Evolutionary conservation across 1,140 invertebrate genomes (phyloP).

Genomic region (Penaeus chinensis): DNA sequence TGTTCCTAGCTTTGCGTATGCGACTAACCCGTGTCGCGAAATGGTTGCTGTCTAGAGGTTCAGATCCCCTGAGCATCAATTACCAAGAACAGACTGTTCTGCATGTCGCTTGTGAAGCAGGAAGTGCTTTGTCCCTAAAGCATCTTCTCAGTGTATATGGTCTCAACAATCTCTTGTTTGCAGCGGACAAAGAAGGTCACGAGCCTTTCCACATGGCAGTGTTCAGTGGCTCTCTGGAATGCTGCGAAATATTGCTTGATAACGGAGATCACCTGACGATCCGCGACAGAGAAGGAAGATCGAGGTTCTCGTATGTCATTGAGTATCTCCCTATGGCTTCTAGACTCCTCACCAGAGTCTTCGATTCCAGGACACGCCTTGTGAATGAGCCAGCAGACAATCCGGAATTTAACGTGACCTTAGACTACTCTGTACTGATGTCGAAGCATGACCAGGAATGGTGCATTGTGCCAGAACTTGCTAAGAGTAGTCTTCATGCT

Average conservation of each 20-base stretch:
- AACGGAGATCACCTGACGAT: slow-evolving; percentile 51
- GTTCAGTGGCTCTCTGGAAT: slow-evolving; percentile 43
- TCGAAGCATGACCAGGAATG: slow-evolving; percentile 27
- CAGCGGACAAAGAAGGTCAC: slow-evolving; percentile 16
- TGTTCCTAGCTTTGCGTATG: slow-evolving; percentile 31
- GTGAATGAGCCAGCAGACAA: slow-evolving; percentile 18
- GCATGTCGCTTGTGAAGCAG: slow-evolving; percentile 3
- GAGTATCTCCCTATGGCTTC: slow-evolving; percentile 45
- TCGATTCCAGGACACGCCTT: slow-evolving; percentile 17
- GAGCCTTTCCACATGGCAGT: slow-evolving; percentile 42
- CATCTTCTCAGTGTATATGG: slow-evolving; percentile 15
- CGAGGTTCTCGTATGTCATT: slow-evolving; percentile 34
- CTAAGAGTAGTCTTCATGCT: slow-evolving; percentile 10
- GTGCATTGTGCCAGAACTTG: slow-evolving; percentile 42
- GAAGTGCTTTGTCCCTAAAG: slow-evolving; percentile 32
- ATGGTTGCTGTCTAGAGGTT: slow-evolving; percentile 23
- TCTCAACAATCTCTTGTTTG: neutral
- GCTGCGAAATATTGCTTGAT: slow-evolving; percentile 38
- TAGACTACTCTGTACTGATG: slow-evolving; percentile 40
- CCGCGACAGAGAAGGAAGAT: slow-evolving; percentile 17
- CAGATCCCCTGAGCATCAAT: slow-evolving; percentile 1
- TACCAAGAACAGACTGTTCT: no score
- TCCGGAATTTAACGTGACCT: slow-evolving; percentile 40
- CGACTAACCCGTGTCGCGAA: slow-evolving; percentile 25
- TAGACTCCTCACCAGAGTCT: slow-evolving; percentile 26